These are phyloP conservation scores for Biston stratarius DNA, from an alignment of 2,888 invertebrate species.

Conservation along the genomic window DNA sequence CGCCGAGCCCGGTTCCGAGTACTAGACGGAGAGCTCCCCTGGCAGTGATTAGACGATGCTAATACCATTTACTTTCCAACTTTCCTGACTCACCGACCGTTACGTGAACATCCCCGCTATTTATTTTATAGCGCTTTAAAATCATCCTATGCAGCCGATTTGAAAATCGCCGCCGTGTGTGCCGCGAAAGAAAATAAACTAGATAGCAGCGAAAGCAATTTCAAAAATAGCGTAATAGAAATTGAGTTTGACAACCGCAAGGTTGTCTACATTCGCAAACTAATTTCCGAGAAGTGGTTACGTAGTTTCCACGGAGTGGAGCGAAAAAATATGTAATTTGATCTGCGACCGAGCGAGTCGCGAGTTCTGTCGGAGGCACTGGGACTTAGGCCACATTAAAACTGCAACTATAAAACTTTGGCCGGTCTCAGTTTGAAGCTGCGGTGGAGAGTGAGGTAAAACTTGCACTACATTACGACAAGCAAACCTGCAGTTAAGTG, in stretches of 20 bases:
- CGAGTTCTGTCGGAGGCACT: conserved; percentile 51
- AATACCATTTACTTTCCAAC: conserved; percentile 85
- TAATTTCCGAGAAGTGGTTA: conserved; percentile 35
- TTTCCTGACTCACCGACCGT: conserved; percentile 81
- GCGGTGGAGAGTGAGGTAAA: conserved; percentile 70
- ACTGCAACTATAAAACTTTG: conserved; percentile 75
- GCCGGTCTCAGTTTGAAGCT: conserved; percentile 60
- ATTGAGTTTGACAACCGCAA: conserved; percentile 31
- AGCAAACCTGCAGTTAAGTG: conserved; percentile 83
- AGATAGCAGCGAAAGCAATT: conserved; percentile 20
- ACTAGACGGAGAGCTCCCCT: conserved; percentile 78
- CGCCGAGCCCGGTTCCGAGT: conserved; percentile 64
- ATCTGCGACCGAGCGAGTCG: conserved; percentile 31
- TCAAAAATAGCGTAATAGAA: conserved; percentile 30
- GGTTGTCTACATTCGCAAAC: conserved; percentile 36
- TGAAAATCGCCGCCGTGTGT: conserved; percentile 27
- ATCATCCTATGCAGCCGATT: conserved; percentile 70
- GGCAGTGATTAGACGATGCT: conserved; percentile 85
- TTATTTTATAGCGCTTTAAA: conserved; percentile 78
- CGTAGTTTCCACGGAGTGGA: conserved; percentile 27
- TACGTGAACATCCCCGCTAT: conserved; percentile 74
- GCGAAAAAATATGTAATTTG: conserved; percentile 40
- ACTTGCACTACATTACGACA: conserved; percentile 80
- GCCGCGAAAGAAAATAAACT: conserved; percentile 22
- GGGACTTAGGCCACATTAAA: conserved; percentile 69